These are phyloP conservation scores for Aleadryas rufinucha DNA, from an alignment of 2,113 vertebrate species.

Conservation along the genomic window DNA sequence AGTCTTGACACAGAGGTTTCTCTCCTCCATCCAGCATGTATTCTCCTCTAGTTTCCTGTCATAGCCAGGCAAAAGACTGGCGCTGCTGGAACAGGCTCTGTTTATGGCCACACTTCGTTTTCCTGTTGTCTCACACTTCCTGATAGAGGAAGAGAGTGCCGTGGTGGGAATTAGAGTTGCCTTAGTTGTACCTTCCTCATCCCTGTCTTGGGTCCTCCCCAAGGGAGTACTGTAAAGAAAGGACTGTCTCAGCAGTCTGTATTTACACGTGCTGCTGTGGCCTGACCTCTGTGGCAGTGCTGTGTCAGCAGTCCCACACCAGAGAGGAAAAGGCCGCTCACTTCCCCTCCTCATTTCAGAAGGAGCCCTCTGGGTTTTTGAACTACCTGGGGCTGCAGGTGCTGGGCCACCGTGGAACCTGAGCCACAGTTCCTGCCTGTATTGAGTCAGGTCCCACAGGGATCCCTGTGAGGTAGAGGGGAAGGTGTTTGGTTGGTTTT, in stretches of 20 bases:
- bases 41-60: not conserved
- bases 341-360: not conserved
- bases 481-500: not conserved
- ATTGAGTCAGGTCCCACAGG: not conserved
- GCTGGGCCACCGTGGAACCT: not conserved
- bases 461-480: fast-evolving
- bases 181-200: not conserved
- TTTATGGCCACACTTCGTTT: not conserved
- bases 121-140: not conserved
- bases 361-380: not conserved
- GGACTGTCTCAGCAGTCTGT: not conserved
- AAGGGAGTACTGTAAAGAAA: not conserved
- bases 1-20: not conserved
- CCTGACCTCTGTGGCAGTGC: not conserved
- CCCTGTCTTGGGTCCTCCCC: not conserved
- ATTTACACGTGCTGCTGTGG: fast-evolving
- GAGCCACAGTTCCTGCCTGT: not conserved
- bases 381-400: not conserved
- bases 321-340: not conserved
- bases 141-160: not conserved
- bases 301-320: not conserved
- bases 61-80: not conserved
- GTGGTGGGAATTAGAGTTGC: not conserved
- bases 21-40: not conserved
- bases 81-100: not conserved